phyloP scores from a whole-genome alignment of 1,140 invertebrate genomes.

The Metopolophium dirhodum region DNA sequence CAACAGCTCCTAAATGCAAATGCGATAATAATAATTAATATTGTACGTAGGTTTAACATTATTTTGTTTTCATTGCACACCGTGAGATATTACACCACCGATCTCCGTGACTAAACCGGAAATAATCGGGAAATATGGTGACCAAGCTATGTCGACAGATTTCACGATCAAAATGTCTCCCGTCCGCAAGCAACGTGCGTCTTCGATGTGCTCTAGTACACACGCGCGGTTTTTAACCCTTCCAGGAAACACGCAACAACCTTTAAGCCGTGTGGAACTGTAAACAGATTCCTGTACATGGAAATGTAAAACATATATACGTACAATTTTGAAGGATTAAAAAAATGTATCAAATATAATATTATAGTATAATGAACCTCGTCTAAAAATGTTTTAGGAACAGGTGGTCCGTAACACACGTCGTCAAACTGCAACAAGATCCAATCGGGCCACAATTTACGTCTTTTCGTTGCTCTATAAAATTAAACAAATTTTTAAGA shows the following conservation, averaged over 20 bases:
- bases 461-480: conserved; percentile 71
- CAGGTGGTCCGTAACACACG: conserved; percentile 68
- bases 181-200: conserved; percentile 61
- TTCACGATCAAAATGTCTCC: conserved; percentile 82
- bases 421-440: conserved; percentile 71
- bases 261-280: not conserved
- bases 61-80: conserved; percentile 63
- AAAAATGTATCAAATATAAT: not conserved
- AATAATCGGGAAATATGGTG: conserved; percentile 83
- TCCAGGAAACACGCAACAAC: conserved; percentile 36
- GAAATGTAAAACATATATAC: too few relatives aligned
- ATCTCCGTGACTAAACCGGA: conserved; percentile 83
- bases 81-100: conserved; percentile 85
- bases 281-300: not conserved
- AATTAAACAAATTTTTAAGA: conserved; percentile 53
- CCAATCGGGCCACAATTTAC: conserved; percentile 68
- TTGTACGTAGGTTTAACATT: not conserved
- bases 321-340: not conserved
- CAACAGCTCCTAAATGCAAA: conserved; percentile 74
- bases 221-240: conserved; percentile 71
- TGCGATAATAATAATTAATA: not conserved
- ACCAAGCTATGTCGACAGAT: conserved; percentile 86
- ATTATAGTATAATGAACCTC: conserved; percentile 49
- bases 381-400: conserved; percentile 62
- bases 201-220: conserved; percentile 67